Conservation (phyloP, 2,113 vertebrate species). For the Entosphenus tridentatus region DNA sequence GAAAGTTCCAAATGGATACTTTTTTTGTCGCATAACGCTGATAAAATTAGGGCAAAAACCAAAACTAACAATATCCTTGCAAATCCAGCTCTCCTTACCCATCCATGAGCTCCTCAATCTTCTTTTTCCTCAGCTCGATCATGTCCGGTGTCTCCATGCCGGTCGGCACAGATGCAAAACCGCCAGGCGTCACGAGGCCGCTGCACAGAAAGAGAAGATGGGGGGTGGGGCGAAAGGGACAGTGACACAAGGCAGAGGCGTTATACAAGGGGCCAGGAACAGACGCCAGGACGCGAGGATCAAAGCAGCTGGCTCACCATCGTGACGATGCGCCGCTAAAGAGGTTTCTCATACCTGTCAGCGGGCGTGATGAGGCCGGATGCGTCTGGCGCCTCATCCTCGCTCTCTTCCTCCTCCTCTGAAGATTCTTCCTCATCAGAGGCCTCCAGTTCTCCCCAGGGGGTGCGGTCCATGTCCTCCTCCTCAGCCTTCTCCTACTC, state of each 20-base stretch:
- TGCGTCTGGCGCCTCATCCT: constrained; percentile 72
- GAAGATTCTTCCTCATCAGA: constrained; percentile 60
- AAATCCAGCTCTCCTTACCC: constrained; percentile 25
- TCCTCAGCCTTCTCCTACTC: constrained; percentile 54
- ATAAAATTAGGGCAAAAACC: neutral
- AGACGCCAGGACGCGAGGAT: neutral
- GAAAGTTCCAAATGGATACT: no score
- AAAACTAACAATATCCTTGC: no score
- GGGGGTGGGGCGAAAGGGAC: neutral
- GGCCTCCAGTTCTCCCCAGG: constrained; percentile 69
- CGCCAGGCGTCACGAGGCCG: constrained; percentile 62
- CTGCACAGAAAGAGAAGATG: constrained; percentile 18
- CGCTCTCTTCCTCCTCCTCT: constrained; percentile 70
- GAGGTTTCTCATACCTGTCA: constrained; percentile 37
- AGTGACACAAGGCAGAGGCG: neutral
- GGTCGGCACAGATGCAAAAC: constrained; percentile 59
- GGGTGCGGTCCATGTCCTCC: constrained; percentile 52
- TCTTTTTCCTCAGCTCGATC: constrained; percentile 78
- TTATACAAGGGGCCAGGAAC: neutral
- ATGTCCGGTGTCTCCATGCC: constrained; percentile 75
- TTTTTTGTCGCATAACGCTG: neutral
- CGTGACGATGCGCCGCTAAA: no score
- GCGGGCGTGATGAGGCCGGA: constrained; percentile 70
- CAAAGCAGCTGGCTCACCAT: neutral
- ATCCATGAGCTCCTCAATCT: constrained; percentile 78